phyloP scores from a whole-genome alignment of 2,797 vertebrate genomes.

The Leptatherina wallacei region DNA sequence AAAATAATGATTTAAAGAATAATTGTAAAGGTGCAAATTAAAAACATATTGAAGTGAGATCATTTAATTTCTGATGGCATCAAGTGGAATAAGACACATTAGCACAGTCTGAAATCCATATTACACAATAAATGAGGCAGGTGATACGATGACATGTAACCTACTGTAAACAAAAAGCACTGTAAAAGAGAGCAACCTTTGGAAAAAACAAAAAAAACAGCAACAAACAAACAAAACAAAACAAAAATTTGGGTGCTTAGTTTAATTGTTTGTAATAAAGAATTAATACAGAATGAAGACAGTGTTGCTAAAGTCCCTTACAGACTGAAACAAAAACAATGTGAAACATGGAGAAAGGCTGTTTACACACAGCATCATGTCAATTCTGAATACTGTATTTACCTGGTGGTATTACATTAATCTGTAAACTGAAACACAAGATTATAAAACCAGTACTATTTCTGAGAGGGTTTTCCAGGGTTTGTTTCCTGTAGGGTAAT shows the following conservation, averaged over 20 bases:
- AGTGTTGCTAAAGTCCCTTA: background rate
- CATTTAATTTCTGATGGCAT: slow-evolving; percentile 4
- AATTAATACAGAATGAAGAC: background rate
- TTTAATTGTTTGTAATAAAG: background rate
- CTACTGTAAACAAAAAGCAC: slow-evolving; percentile 2
- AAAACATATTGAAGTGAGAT: background rate
- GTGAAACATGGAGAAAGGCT: slow-evolving; percentile 1
- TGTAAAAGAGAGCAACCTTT: background rate
- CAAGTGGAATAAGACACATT: slow-evolving; percentile 1
- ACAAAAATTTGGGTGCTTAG: background rate
- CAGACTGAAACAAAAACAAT: background rate
- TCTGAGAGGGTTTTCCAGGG: background rate
- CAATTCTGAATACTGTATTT: slow-evolving; percentile 36
- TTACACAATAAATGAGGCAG: slow-evolving; percentile 4
- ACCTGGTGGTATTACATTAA: background rate
- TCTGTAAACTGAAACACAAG: slow-evolving; percentile 19
- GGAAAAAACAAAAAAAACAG: background rate
- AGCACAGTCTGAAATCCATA: slow-evolving; percentile 1
- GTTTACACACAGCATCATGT: background rate
- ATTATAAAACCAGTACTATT: background rate
- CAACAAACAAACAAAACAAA: background rate
- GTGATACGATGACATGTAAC: background rate
- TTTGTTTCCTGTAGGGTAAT: background rate
- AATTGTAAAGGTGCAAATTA: slow-evolving; percentile 16
- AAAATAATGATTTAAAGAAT: background rate